Evolutionary conservation across 2,888 invertebrate species (phyloP).

Genomic region (Troides aeacus): DNA sequence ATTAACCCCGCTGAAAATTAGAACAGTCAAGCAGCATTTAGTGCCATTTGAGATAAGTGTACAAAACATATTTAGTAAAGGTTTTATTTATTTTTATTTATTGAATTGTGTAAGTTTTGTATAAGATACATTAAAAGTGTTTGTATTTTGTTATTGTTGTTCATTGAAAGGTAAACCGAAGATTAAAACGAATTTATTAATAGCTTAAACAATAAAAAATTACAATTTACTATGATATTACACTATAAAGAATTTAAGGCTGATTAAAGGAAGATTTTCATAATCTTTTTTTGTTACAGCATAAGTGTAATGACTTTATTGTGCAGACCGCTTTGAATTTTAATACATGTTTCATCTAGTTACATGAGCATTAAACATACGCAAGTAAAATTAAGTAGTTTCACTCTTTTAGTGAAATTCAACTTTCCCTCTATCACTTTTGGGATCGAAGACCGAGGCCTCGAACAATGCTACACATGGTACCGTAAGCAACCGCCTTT

Average conservation of each 20-base stretch:
- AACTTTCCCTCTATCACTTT: constrained; percentile 65
- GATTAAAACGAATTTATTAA: neutral
- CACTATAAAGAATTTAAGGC: neutral
- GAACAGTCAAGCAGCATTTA: constrained; percentile 9
- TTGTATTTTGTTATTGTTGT: neutral
- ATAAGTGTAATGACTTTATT: no score
- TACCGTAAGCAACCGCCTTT: constrained; percentile 44
- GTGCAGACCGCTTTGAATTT: constrained; percentile 4
- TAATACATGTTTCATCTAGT: constrained; percentile 4
- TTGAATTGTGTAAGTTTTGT: constrained; percentile 9
- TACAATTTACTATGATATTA: neutral
- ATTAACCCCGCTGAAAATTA: constrained; percentile 21
- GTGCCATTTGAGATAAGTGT: constrained; percentile 24
- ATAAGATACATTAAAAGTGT: constrained; percentile 8
- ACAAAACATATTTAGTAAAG: constrained; percentile 16
- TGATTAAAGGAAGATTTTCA: neutral
- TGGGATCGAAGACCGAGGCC: constrained; percentile 56
- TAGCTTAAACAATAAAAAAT: no score
- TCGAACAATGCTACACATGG: constrained; percentile 56
- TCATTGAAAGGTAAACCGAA: neutral
- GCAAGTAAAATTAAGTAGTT: constrained; percentile 32
- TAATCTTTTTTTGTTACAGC: neutral
- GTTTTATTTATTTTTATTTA: constrained; percentile 27
- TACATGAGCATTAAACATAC: constrained; percentile 22
- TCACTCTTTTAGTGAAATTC: constrained; percentile 55